Base-by-base conservation (phyloP, 2,888 invertebrate genomes). In the Andrena bicolor region DNA sequence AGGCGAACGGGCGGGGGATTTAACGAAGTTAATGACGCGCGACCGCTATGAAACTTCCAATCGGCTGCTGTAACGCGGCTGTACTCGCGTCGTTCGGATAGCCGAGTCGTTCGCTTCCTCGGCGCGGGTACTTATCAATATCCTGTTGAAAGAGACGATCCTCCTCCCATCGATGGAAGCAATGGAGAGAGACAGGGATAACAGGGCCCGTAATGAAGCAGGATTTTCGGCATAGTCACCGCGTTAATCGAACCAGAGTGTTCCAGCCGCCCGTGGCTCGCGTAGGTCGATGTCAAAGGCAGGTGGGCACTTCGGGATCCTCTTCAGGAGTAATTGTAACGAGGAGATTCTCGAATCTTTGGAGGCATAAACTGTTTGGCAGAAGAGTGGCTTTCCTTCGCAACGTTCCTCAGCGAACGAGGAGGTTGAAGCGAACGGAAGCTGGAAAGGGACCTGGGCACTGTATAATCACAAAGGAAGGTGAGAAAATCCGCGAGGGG, bases 211-310 rank as follows among this genome's bases (percentile, higher is more conserved):
- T 85, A 85, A 85, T 76, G 79, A 86, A 86, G 66, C 63, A 64
- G 71, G 65, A 69, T 85, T 85, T 41, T 85, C 65, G 86, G 87
- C 87, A 78, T 65, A 80, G 87, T 85, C 86, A 85, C 72, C 76
- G 76, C 53, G 71, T 77, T 85, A 85, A 86, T 82, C 79, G 76
- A 87, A 65, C 64, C 53, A 72, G 66, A 78, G 48, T 73, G 73
- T 41, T 32, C 65, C 53, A 63, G 60, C 79, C 79, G 82, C 79
- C 84, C 79, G 82, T 76, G 78, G 65, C 66, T 73, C 81, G 48
- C 65, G 68, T 58, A 71, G 75, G 77, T 79, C 68, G 76, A 86
- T 69, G 74, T 83, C 74, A 72, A 71, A 71, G 66, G 72, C 84
- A 85, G 84, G 85, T 82, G 84, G 82, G 82, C 82, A 64, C 26